phyloP scores from a whole-genome alignment of 2,888 invertebrate species.

The Allolobophora icterica region DNA sequence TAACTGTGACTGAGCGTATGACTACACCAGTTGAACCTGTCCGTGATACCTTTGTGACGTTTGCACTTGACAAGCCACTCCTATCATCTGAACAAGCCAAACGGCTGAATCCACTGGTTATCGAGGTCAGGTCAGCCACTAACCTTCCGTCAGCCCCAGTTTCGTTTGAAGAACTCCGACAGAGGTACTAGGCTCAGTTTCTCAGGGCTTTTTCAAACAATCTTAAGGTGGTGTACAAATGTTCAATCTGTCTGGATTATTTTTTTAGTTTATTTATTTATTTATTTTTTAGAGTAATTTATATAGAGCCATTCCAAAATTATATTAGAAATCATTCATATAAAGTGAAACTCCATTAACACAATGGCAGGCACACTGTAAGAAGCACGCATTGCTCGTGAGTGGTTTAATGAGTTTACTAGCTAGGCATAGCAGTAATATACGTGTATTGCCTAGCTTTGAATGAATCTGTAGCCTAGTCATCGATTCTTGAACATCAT shows the following conservation, averaged over 20 bases:
- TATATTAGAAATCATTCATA: background rate
- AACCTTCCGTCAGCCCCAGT: constrained; percentile 59
- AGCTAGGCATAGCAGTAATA: too few species aligned
- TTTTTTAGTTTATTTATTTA: background rate
- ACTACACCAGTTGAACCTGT: constrained; percentile 55
- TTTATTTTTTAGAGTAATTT: background rate
- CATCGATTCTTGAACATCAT: too few species aligned
- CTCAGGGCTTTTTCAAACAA: background rate
- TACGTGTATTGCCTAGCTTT: too few species aligned
- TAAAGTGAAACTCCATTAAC: too few species aligned
- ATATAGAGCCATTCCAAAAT: too few species aligned
- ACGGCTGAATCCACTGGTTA: constrained; percentile 63
- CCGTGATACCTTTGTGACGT: constrained; percentile 60
- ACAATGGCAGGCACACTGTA: too few species aligned
- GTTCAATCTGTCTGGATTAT: background rate
- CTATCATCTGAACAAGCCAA: constrained; percentile 57
- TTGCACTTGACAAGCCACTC: constrained; percentile 56
- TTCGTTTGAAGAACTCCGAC: constrained; percentile 54
- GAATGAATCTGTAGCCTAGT: too few species aligned
- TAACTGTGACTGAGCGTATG: constrained; percentile 56
- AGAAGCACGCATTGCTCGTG: too few species aligned
- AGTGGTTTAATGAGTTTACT: too few species aligned
- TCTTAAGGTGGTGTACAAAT: background rate
- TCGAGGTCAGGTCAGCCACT: constrained; percentile 59
- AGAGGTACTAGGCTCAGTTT: constrained; percentile 51